A percentile compares a stretch with the other conserved stretches of the same genome.
phyloP scores from a whole-genome alignment of 2,797 vertebrate genomes.

The Schizopygopsis malacanthus region DNA sequence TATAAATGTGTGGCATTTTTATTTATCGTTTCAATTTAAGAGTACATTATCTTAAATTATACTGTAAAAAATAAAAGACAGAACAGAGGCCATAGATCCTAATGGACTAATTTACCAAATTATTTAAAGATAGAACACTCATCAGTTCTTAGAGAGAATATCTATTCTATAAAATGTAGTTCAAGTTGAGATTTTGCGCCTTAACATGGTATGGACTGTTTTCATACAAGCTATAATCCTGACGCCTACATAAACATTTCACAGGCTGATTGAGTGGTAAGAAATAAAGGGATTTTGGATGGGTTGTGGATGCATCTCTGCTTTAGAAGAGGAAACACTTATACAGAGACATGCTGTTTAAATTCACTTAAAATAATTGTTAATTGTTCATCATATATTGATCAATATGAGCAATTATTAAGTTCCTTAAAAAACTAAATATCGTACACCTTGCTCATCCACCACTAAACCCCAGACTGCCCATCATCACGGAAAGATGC shows the following conservation, averaged over 20 bases:
- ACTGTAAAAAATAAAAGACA: neutral
- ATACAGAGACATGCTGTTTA: conserved; percentile 20
- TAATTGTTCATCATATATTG: neutral
- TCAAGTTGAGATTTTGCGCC: conserved; percentile 18
- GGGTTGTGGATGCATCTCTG: conserved; percentile 42
- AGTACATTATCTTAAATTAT: neutral
- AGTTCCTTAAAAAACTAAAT: neutral
- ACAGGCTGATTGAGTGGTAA: conserved; percentile 37
- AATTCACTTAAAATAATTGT: neutral
- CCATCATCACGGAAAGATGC: neutral
- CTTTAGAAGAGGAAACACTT: conserved; percentile 54
- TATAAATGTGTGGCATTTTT: neutral
- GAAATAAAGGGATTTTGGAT: conserved; percentile 8
- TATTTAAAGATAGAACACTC: conserved; percentile 2
- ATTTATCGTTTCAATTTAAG: neutral
- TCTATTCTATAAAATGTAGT: conserved; percentile 3
- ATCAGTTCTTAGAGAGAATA: conserved; percentile 14
- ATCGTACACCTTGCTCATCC: neutral
- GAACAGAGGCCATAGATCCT: neutral
- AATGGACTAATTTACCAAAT: neutral
- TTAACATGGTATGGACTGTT: conserved; percentile 44
- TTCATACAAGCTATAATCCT: conserved; percentile 41
- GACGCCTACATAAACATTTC: conserved; percentile 47
- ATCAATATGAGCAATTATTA: neutral
- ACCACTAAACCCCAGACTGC: neutral